Conservation (phyloP, 2,888 invertebrate species). For the Oasisia sp. region DNA sequence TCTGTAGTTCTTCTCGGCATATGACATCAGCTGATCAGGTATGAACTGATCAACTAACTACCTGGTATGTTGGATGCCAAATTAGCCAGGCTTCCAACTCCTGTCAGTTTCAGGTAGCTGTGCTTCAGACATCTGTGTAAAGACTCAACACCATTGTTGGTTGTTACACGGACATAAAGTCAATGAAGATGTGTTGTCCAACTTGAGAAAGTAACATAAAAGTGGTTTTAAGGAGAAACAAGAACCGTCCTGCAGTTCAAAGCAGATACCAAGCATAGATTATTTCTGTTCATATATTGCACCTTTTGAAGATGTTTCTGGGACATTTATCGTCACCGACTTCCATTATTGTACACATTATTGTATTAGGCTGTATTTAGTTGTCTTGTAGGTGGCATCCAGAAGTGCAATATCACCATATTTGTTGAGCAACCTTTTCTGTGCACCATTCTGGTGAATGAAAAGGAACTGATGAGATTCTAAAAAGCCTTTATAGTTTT, state of each 20-base stretch:
- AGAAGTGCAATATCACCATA: constrained; percentile 42
- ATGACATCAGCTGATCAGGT: background rate
- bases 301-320: too few relatives aligned
- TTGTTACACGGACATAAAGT: constrained; percentile 17
- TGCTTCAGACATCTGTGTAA: constrained; percentile 24
- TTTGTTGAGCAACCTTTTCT: constrained; percentile 31
- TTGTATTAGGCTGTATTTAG: constrained; percentile 39
- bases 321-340: too few relatives aligned
- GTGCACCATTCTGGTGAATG: background rate
- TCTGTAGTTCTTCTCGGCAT: background rate
- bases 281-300: too few relatives aligned
- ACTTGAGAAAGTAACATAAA: too few relatives aligned
- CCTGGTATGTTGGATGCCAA: background rate
- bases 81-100: background rate
- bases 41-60: background rate
- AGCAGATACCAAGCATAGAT: too few relatives aligned
- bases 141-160: constrained; percentile 25
- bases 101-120: background rate
- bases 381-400: constrained; percentile 42
- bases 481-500: too few relatives aligned
- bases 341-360: too few relatives aligned
- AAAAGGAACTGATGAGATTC: background rate
- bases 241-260: too few relatives aligned
- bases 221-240: too few relatives aligned
- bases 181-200: too few relatives aligned